Conservation (phyloP, 2,113 vertebrate species). For the Vidua chalybeata region DNA sequence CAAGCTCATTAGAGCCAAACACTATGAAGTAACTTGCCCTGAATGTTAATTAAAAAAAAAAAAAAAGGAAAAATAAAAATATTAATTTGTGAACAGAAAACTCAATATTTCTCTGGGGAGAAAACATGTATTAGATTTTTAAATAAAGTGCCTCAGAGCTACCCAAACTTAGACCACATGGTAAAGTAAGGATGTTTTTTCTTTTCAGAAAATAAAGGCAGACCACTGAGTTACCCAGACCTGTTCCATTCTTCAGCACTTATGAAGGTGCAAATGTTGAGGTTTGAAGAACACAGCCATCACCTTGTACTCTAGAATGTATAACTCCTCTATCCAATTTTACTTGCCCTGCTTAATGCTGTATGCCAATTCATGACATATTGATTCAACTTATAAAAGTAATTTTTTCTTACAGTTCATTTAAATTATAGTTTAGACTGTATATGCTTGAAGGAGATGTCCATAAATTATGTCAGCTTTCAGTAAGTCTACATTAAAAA, state of each 20-base stretch:
- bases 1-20: neutral
- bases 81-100: neutral
- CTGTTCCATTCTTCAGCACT: neutral
- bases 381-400: neutral
- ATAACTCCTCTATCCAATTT: slow-evolving; percentile 15
- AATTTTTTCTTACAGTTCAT: slow-evolving; percentile 19
- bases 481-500: slow-evolving; percentile 41
- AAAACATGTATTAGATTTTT: neutral
- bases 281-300: neutral
- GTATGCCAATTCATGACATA: slow-evolving; percentile 21
- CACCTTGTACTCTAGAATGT: slow-evolving; percentile 15
- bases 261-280: neutral
- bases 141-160: neutral
- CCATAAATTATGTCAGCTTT: slow-evolving; percentile 41
- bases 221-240: neutral
- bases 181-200: neutral
- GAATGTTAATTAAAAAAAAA: neutral
- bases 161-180: neutral
- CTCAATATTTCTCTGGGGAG: neutral
- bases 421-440: slow-evolving; percentile 40
- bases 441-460: slow-evolving; percentile 2
- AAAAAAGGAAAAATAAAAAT: neutral
- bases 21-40: neutral
- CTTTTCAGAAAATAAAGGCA: neutral
- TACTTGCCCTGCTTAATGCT: slow-evolving; percentile 12